Percentiles rank a stretch among this genome's conserved stretches.
Conservation (phyloP, 1,140 invertebrate species). For the Centruroides vittatus region DNA sequence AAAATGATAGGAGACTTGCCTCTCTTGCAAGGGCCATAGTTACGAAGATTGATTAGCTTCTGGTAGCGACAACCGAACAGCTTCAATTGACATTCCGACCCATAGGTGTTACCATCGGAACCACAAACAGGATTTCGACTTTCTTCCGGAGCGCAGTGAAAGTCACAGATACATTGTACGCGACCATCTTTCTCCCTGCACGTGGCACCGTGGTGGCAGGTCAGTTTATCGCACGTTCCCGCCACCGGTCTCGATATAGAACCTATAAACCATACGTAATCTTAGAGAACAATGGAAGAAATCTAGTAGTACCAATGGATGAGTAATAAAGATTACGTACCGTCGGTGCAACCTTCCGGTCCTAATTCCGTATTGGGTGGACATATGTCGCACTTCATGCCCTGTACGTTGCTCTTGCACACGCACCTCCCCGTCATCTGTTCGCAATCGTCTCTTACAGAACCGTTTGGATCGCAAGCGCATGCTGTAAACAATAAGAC, state of each 20-base stretch:
- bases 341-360: slow-evolving; percentile 55
- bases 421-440: slow-evolving; percentile 70
- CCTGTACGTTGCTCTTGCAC: slow-evolving; percentile 53
- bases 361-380: slow-evolving; percentile 34
- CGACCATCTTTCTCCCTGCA: slow-evolving; percentile 53
- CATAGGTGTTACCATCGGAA: slow-evolving; percentile 66
- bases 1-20: background rate
- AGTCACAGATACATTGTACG: slow-evolving; percentile 44
- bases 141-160: background rate
- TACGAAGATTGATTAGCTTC: slow-evolving; percentile 62
- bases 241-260: slow-evolving; percentile 29
- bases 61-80: slow-evolving; percentile 62
- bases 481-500: slow-evolving; percentile 40
- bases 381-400: slow-evolving; percentile 69
- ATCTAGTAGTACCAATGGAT: background rate
- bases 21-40: slow-evolving; percentile 45
- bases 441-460: slow-evolving; percentile 62
- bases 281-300: background rate
- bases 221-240: slow-evolving; percentile 52
- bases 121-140: slow-evolving; percentile 37
- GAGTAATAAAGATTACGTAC: slow-evolving; percentile 31
- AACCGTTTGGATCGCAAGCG: slow-evolving; percentile 58
- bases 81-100: slow-evolving; percentile 54
- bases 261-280: background rate
- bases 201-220: slow-evolving; percentile 64